Evolutionary conservation across 2,888 invertebrate genomes (phyloP), one percentile per base, ranked within the genome.

Genomic region (Dascillus cervinus): DNA sequence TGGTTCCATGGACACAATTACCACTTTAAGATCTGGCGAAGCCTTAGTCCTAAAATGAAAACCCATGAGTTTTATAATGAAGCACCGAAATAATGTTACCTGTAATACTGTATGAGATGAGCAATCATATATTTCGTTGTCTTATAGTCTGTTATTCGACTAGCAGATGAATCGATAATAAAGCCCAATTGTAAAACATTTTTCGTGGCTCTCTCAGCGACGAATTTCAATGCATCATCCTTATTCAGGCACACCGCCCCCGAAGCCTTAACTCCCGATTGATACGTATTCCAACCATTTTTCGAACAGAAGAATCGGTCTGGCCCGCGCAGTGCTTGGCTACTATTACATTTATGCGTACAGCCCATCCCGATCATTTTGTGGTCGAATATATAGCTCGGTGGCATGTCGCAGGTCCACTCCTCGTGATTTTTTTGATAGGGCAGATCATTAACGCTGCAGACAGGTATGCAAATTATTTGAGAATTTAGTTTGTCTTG

Each of bases 291-390:
- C 20, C n/a, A 20, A 3, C 20, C 10, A 8, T 19, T 10, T 20
- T 19, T 11, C 11, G 3, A 3, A 10, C 31, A 31, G 4, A 13
- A 11, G 13, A 13, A 31, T 25, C 21, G 11, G 1, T 31, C 31
- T 1, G 31, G 31, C n/a, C 31, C 31, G 20, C 11, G 4, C 3
- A 11, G 5, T 2, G 21, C 31, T 3, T 8, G 10, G 3, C n/a
- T 11, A 10, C 21, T 14, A 2, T 9, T n/a, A 15, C 31, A 31
- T 5, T 21, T 24, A 13, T 31, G 31, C 8, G 11, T 31, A 11
- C 31, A 31, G 10, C 25, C 26, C 25, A 31, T 31, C 4, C 31
- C 31, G 1, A 14, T 5, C 25, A 31, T 31, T 25, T 26, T 31
- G 5, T 31, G 31, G 11, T 26, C 21, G n/a, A 31, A 31, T 11